A percentile compares a stretch with the other conserved stretches of the same genome.
phyloP scores from a whole-genome alignment of 2,888 invertebrate genomes.

The Belgica antarctica region DNA sequence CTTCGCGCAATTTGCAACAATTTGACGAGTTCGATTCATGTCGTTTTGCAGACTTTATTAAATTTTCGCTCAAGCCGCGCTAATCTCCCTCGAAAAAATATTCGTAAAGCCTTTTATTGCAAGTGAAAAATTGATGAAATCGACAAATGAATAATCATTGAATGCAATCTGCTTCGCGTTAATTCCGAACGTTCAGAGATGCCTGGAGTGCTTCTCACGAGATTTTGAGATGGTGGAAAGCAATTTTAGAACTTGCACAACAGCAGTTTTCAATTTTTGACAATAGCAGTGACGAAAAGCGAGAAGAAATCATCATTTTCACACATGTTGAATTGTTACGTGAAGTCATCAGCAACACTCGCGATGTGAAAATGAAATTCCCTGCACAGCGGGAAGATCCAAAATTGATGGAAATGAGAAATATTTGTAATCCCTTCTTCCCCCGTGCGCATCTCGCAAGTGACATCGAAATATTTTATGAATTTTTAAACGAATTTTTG shows the following conservation, averaged over 20 bases:
- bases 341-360: conserved; percentile 43
- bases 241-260: neutral
- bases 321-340: conserved; percentile 25
- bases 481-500: conserved; percentile 33
- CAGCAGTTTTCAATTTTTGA: conserved; percentile 10
- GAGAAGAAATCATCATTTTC: neutral
- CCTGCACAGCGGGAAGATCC: conserved; percentile 25
- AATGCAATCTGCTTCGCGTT: conserved; percentile 26
- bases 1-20: neutral
- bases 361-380: conserved; percentile 13
- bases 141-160: conserved; percentile 15
- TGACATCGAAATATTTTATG: neutral
- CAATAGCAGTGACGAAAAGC: neutral
- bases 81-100: conserved; percentile 4
- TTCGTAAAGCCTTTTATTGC: neutral
- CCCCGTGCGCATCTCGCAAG: too few species aligned
- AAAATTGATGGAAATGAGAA: conserved; percentile 24
- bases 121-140: neutral
- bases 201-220: conserved; percentile 38
- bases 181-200: conserved; percentile 31
- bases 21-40: neutral
- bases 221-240: neutral
- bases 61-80: neutral
- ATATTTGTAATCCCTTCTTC: neutral
- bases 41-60: conserved; percentile 4